Evolutionary conservation across 2,113 vertebrate species (phyloP).

Genomic region (Toxotes chatareus): DNA sequence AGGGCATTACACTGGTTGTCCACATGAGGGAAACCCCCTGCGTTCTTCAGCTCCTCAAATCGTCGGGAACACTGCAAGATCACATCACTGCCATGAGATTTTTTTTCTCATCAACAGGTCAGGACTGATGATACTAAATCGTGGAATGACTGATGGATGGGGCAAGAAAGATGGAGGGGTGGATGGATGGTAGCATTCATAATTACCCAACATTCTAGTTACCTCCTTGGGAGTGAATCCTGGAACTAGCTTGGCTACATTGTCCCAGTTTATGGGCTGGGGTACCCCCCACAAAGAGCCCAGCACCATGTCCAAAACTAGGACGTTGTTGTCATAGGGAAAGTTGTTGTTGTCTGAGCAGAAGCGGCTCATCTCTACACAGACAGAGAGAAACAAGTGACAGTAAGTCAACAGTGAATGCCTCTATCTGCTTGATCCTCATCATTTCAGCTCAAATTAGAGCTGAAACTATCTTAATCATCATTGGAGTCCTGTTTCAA

Average conservation of each 20-base stretch:
- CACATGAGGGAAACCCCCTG: constrained; percentile 87
- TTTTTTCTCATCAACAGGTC: not conserved
- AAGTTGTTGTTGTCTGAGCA: constrained; percentile 97
- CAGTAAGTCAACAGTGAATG: not conserved
- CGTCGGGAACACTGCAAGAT: constrained; percentile 91
- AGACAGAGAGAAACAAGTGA: constrained; percentile 1
- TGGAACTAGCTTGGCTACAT: constrained; percentile 93
- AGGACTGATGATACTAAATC: not conserved
- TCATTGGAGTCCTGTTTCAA: not conserved
- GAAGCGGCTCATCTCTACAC: constrained; percentile 90
- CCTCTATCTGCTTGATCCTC: not conserved
- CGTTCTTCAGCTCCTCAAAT: constrained; percentile 95
- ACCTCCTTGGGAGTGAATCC: constrained; percentile 96
- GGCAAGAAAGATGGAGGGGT: not conserved
- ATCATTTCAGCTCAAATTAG: not conserved
- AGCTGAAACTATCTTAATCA: not conserved
- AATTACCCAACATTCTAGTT: constrained; percentile 63
- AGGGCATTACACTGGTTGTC: constrained; percentile 91
- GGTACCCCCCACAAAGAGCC: constrained; percentile 90
- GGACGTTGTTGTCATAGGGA: constrained; percentile 92
- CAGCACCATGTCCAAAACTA: constrained; percentile 97
- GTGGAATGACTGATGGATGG: not conserved
- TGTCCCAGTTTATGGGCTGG: constrained; percentile 97
- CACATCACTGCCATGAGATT: constrained; percentile 8
- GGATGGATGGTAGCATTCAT: constrained; percentile 20